These are phyloP conservation scores for Ammodytes marinus DNA, from an alignment of 2,113 vertebrate species.

Conservation along the genomic window DNA sequence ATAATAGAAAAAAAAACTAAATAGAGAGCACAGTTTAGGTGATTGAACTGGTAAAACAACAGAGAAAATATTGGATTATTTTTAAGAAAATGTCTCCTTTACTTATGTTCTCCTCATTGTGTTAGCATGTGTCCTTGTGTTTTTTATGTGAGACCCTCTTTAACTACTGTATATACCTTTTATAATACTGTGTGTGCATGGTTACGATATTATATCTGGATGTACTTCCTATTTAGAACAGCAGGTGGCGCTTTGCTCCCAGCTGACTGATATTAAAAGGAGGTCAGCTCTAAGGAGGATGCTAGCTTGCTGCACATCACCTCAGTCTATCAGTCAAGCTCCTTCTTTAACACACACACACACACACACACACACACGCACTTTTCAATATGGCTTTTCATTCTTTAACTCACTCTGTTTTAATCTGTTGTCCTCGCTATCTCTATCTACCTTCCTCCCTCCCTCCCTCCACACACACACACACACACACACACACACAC, in stretches of 20 bases:
- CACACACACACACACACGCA: not conserved
- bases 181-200: not conserved
- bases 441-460: no score
- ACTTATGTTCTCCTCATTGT: not conserved
- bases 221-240: not conserved
- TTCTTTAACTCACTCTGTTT: not conserved
- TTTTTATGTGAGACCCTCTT: not conserved
- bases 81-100: not conserved
- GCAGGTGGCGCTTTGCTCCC: slow-evolving; percentile 54
- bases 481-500: no score
- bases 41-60: not conserved
- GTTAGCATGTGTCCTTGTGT: not conserved
- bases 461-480: no score
- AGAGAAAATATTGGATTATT: not conserved
- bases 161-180: not conserved
- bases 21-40: not conserved
- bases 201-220: no score
- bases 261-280: slow-evolving; percentile 46
- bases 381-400: slow-evolving; percentile 2
- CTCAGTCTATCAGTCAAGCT: not conserved
- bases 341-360: not conserved
- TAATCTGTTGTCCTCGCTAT: not conserved
- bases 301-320: slow-evolving; percentile 14
- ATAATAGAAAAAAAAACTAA: not conserved
- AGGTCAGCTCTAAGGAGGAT: slow-evolving; percentile 51